These are phyloP conservation scores for Empis stercorea DNA, from an alignment of 2,888 invertebrate genomes.

Conservation along the genomic window DNA sequence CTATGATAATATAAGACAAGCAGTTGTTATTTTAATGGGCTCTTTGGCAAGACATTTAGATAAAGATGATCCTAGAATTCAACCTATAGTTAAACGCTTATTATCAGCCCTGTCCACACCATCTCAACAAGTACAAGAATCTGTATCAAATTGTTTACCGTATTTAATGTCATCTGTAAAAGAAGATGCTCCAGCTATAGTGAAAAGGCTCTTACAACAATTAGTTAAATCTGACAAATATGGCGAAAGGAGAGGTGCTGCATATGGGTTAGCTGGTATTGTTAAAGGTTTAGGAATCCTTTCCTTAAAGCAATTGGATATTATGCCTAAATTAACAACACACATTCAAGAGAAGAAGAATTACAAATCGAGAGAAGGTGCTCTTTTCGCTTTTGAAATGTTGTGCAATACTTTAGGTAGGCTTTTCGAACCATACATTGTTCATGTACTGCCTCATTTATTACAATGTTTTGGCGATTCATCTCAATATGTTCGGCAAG, in stretches of 20 bases:
- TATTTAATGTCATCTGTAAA: constrained; percentile 86
- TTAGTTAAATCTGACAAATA: constrained; percentile 85
- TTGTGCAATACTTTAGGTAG: constrained; percentile 79
- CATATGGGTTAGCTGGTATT: constrained; percentile 91
- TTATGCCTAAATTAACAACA: constrained; percentile 84
- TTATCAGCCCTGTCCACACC: constrained; percentile 90
- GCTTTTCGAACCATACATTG: constrained; percentile 96
- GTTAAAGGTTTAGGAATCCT: constrained; percentile 96
- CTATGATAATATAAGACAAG: constrained; percentile 87
- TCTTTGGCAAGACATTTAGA: constrained; percentile 92
- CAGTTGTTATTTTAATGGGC: constrained; percentile 95
- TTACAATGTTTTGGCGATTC: constrained; percentile 91
- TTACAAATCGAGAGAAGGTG: constrained; percentile 86
- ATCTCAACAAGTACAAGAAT: constrained; percentile 95
- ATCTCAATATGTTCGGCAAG: constrained; percentile 88
- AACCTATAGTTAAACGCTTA: constrained; percentile 85
- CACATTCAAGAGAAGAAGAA: constrained; percentile 97
- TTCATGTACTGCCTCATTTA: constrained; percentile 89
- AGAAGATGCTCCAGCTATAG: constrained; percentile 76
- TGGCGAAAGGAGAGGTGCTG: constrained; percentile 76
- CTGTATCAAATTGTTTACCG: constrained; percentile 91
- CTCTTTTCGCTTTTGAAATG: constrained; percentile 95
- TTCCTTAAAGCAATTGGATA: constrained; percentile 86
- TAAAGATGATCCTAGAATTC: constrained; percentile 75
- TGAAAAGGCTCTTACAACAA: constrained; percentile 74